Base-by-base conservation (phyloP, 1,140 invertebrate species). In the Aphis craccivora region DNA sequence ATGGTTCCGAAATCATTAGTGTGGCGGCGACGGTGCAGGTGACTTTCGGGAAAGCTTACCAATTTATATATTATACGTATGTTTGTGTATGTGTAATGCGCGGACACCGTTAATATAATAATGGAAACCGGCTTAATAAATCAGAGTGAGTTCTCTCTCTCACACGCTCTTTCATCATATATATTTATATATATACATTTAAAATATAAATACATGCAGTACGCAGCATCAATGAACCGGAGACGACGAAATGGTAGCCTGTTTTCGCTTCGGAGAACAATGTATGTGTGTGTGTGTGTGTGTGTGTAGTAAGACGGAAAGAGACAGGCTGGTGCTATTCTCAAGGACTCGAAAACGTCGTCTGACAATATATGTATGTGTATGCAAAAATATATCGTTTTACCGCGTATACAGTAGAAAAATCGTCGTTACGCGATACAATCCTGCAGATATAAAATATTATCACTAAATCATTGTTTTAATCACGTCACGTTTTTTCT, bases 281-380 rank as follows among this genome's bases (percentile, higher is more conserved):
- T 89, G 88, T 88, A 7, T 35, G 60, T n/a, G 60, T 67, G 55
- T 60, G 55, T 60, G 9, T 60, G 23, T 30, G 55, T 60, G 55
- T 60, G 30, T 55, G 55, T 55, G 25, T 55, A 55, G n/a, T 76
- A 76, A 76, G 30, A 30, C 40, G 30, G 45, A 53, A 88, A 88
- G 45, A 43, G 43, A 48, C 86, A 87, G 14, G 8, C 86, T n/a
- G 86, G 30, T 87, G 43, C 86, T 48, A n/a, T 20, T 45, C 30
- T 87, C 55, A 90, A 90, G 37, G 89, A 90, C 89, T 91, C 40
- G 40, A 76, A 91, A 91, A 76, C 90, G 90, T 91, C 55, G 90
- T 91, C 53, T 30, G 55, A 30, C 90, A 40, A 22, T 23, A 22
- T 23, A 83, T 83, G 40, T 45, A 25, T 81, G 48, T 48, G 14